These are phyloP conservation scores for Gavia stellata DNA, from an alignment of 2,113 vertebrate genomes.

Conservation along the genomic window DNA sequence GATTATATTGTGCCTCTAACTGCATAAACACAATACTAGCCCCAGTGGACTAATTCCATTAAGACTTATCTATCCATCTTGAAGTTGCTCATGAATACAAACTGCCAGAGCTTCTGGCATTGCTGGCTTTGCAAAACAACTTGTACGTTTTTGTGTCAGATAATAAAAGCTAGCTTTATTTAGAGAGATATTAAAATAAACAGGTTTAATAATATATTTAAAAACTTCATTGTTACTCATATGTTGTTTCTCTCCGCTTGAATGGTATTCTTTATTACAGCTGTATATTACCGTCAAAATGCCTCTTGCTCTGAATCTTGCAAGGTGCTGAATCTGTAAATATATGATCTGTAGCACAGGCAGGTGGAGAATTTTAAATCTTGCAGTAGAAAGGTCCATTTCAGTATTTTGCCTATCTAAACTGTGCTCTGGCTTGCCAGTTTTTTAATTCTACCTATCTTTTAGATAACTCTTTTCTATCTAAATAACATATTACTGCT, in stretches of 20 bases:
- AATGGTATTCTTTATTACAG: neutral
- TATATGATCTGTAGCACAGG: neutral
- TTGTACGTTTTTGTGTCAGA: neutral
- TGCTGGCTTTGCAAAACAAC: neutral
- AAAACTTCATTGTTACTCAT: neutral
- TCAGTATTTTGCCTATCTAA: neutral
- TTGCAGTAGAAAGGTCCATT: neutral
- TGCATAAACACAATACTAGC: constrained; percentile 35
- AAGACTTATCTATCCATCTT: constrained; percentile 51
- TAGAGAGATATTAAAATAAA: constrained; percentile 22
- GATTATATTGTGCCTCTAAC: constrained; percentile 59
- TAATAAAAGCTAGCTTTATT: constrained; percentile 31
- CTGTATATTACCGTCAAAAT: neutral
- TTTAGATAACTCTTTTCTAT: constrained; percentile 47
- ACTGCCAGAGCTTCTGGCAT: neutral
- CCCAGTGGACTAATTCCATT: constrained; percentile 67
- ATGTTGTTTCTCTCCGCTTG: neutral
- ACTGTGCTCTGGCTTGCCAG: neutral
- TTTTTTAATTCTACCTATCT: constrained; percentile 22
- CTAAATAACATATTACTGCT: constrained; percentile 53
- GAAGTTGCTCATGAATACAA: constrained; percentile 47
- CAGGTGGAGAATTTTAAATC: constrained; percentile 3
- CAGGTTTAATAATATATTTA: neutral
- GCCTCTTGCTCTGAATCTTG: neutral
- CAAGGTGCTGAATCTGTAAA: neutral